A percentile compares a stretch with the other conserved stretches of the same genome.
Evolutionary conservation across 1,140 invertebrate species (phyloP).

Genomic region (Procambarus clarkii): DNA sequence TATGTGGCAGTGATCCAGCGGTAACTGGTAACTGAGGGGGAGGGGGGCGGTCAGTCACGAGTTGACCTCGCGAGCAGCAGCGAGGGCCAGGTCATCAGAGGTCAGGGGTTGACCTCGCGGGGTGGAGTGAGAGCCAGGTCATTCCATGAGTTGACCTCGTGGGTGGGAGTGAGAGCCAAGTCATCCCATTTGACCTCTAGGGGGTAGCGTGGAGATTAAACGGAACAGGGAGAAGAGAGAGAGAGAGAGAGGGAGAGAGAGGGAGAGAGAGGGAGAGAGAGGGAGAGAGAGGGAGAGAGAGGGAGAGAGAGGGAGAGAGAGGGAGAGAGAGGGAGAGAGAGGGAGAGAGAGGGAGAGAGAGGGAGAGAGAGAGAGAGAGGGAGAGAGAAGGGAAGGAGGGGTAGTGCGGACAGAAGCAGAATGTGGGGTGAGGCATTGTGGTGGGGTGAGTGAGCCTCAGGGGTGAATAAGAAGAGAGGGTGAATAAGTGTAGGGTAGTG

Average conservation of each 20-base stretch:
- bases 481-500: neutral
- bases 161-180: neutral
- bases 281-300: neutral
- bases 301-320: neutral
- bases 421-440: neutral
- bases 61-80: too few relatives aligned
- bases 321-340: neutral
- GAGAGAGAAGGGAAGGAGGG: neutral
- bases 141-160: neutral
- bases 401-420: neutral
- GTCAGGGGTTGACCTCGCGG: too few relatives aligned
- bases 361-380: neutral
- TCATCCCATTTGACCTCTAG: too few relatives aligned
- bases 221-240: neutral
- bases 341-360: neutral
- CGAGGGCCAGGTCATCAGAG: too few relatives aligned
- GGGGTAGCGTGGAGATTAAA: neutral
- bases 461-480: neutral
- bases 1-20: too few relatives aligned
- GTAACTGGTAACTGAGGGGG: too few relatives aligned
- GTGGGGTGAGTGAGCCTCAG: neutral
- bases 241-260: neutral
- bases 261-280: neutral
- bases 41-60: too few relatives aligned
- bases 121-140: too few relatives aligned